Evolutionary conservation across 2,113 vertebrate species (phyloP).

Genomic region (Xiphophorus couchianus): DNA sequence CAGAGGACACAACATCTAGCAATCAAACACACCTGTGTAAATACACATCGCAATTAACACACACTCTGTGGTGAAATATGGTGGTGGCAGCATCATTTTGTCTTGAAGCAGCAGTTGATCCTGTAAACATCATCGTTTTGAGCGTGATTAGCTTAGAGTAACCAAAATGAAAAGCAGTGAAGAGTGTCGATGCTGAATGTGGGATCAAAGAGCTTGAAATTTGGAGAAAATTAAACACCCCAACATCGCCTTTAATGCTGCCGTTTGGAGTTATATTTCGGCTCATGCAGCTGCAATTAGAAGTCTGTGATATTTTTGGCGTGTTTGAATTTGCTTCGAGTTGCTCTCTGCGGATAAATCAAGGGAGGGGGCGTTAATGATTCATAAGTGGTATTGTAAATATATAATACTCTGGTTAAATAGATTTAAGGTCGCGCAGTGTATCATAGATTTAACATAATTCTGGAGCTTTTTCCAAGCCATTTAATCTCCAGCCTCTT

Average conservation of each 20-base stretch:
- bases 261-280: neutral
- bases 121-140: conserved; percentile 11
- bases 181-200: conserved; percentile 7
- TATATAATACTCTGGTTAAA: conserved; percentile 59
- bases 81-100: conserved; percentile 1
- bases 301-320: conserved; percentile 42
- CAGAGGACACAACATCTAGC: too few relatives aligned
- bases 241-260: conserved; percentile 7
- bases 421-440: conserved; percentile 42
- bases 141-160: neutral
- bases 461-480: conserved; percentile 21
- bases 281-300: conserved; percentile 22
- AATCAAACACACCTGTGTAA: too few relatives aligned
- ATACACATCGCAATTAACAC: too few relatives aligned
- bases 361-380: conserved; percentile 56
- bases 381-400: conserved; percentile 68
- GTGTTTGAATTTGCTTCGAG: conserved; percentile 54
- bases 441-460: conserved; percentile 55
- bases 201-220: conserved; percentile 22
- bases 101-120: neutral
- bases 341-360: conserved; percentile 43
- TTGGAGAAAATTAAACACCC: conserved; percentile 10
- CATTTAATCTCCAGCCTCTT: conserved; percentile 50
- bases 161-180: conserved; percentile 7
- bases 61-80: too few relatives aligned